Evolutionary conservation across 2,888 invertebrate genomes (phyloP).

Genomic region (Gisinianus flammeolus): DNA sequence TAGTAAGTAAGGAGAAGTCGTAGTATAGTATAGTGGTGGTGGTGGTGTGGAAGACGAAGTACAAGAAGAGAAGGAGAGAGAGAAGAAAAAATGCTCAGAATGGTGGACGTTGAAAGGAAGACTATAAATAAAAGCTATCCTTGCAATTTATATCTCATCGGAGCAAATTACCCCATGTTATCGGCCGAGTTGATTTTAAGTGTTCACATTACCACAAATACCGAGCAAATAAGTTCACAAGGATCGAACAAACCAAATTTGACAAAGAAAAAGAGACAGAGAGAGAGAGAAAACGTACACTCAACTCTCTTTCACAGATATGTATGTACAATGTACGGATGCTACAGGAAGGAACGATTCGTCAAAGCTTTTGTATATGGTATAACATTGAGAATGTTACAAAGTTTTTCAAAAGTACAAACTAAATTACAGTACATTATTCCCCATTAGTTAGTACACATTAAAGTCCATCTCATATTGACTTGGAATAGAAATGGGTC

Average conservation of each 20-base stretch:
- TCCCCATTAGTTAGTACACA: no score
- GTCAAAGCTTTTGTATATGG: no score
- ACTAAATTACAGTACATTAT: no score
- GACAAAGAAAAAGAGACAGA: no score
- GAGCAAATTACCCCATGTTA: slow-evolving; percentile 31
- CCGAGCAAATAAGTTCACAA: not conserved
- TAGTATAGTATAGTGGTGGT: not conserved
- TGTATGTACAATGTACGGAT: not conserved
- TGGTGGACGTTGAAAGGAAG: slow-evolving; percentile 9
- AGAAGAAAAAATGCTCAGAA: not conserved
- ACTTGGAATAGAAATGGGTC: no score
- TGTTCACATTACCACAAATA: slow-evolving; percentile 1
- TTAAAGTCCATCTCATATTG: no score
- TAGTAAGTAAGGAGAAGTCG: not conserved
- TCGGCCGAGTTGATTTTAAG: slow-evolving; percentile 7
- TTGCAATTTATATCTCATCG: slow-evolving; percentile 43
- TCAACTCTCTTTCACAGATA: no score
- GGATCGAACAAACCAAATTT: not conserved
- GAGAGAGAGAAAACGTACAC: no score
- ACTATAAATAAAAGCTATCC: slow-evolving; percentile 18
- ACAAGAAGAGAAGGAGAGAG: not conserved
- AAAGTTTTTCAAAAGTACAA: no score
- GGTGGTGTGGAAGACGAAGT: not conserved
- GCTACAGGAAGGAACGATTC: no score
- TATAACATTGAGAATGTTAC: no score